These are phyloP conservation scores for Trichacis sp. DNA, from an alignment of 2,888 invertebrate species.

Conservation along the genomic window DNA sequence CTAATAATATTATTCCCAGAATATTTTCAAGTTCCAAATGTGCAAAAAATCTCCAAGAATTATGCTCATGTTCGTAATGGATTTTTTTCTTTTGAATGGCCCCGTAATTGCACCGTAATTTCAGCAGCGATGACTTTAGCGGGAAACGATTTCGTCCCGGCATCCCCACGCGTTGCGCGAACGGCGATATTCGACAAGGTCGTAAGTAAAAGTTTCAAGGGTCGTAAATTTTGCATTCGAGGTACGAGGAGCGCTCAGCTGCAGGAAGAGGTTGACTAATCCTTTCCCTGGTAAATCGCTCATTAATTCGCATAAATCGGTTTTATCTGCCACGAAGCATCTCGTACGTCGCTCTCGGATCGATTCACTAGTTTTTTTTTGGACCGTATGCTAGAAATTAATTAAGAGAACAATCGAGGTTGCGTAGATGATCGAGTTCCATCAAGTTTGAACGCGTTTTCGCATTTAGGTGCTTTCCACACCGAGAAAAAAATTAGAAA, in stretches of 20 bases:
- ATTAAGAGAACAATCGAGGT: too few relatives aligned
- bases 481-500: too few relatives aligned
- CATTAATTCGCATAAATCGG: neutral
- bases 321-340: neutral
- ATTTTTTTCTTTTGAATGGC: too few relatives aligned
- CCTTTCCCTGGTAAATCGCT: neutral
- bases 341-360: neutral
- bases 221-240: conserved; percentile 5
- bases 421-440: too few relatives aligned
- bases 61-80: too few relatives aligned
- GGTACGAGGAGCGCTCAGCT: neutral
- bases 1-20: too few relatives aligned
- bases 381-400: neutral
- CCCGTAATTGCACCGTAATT: too few relatives aligned
- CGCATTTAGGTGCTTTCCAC: too few relatives aligned
- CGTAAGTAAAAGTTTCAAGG: conserved; percentile 6
- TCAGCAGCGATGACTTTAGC: neutral
- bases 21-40: too few relatives aligned
- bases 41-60: too few relatives aligned
- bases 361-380: neutral
- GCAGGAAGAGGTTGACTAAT: conserved; percentile 1
- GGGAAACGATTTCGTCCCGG: neutral
- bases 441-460: too few relatives aligned
- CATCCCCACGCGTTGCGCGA: neutral
- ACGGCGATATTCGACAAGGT: conserved; percentile 2